phyloP scores from a whole-genome alignment of 2,888 invertebrate genomes.

The Synanthedon vespiformis region DNA sequence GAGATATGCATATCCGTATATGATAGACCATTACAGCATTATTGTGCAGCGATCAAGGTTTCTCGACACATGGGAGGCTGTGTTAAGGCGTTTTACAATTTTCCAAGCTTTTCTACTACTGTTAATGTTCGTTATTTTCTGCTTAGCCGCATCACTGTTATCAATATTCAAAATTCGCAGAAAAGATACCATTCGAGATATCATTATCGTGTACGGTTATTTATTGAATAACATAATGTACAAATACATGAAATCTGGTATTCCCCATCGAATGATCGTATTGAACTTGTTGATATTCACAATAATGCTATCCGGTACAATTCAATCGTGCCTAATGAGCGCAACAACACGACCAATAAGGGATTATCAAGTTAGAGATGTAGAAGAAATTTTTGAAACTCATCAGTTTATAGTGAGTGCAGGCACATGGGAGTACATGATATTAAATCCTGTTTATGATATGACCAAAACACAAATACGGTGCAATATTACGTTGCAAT shows the following conservation, averaged over 20 bases:
- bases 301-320: not conserved
- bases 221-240: not conserved
- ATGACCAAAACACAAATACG: not conserved
- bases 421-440: not conserved
- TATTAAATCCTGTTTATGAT: not conserved
- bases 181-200: not conserved
- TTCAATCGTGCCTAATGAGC: not conserved
- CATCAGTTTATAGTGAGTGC: not conserved
- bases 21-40: not conserved
- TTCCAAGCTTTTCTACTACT: not conserved
- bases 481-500: not conserved
- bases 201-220: not conserved
- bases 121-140: not conserved
- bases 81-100: not conserved
- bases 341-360: not conserved
- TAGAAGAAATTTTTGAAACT: not conserved
- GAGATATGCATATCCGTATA: not conserved
- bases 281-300: not conserved
- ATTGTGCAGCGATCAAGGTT: not conserved
- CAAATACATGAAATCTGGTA: not conserved
- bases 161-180: not conserved
- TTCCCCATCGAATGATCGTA: not conserved
- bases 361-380: not conserved
- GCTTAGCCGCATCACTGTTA: not conserved
- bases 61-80: not conserved